These are phyloP conservation scores for Callimorpha dominula DNA, from an alignment of 2,888 invertebrate species.

Conservation along the genomic window DNA sequence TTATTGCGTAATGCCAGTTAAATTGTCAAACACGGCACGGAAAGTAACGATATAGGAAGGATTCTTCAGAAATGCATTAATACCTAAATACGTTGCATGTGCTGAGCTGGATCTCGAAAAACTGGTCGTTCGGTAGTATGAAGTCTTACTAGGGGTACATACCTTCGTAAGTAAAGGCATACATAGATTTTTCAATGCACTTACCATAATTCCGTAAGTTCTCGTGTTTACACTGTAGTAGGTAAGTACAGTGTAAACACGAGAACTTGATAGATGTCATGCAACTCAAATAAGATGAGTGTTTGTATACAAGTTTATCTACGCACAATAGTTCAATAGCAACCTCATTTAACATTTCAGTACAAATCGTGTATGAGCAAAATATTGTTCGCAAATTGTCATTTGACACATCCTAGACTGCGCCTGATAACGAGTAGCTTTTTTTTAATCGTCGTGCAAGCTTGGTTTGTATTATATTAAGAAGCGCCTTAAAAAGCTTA, in stretches of 20 bases:
- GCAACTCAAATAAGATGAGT: neutral
- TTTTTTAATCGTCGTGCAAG: neutral
- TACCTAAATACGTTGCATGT: neutral
- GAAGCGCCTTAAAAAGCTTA: neutral
- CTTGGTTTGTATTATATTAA: neutral
- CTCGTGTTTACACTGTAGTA: neutral
- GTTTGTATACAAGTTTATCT: slow-evolving; percentile 1
- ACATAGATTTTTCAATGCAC: neutral
- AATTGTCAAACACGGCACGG: too few relatives aligned
- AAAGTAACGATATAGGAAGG: neutral
- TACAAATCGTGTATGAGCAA: neutral
- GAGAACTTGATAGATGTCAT: neutral
- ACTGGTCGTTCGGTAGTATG: neutral
- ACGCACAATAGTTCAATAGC: neutral
- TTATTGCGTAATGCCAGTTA: too few relatives aligned
- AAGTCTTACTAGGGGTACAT: neutral
- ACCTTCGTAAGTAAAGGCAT: neutral
- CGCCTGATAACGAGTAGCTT: too few relatives aligned
- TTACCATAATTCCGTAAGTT: neutral
- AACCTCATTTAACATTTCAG: neutral
- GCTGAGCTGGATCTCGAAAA: neutral
- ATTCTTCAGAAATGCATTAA: neutral
- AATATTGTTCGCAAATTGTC: neutral
- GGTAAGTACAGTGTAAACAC: too few relatives aligned
- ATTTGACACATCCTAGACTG: too few relatives aligned